phyloP scores from a whole-genome alignment of 2,113 vertebrate species.

The Synodontis membranacea region DNA sequence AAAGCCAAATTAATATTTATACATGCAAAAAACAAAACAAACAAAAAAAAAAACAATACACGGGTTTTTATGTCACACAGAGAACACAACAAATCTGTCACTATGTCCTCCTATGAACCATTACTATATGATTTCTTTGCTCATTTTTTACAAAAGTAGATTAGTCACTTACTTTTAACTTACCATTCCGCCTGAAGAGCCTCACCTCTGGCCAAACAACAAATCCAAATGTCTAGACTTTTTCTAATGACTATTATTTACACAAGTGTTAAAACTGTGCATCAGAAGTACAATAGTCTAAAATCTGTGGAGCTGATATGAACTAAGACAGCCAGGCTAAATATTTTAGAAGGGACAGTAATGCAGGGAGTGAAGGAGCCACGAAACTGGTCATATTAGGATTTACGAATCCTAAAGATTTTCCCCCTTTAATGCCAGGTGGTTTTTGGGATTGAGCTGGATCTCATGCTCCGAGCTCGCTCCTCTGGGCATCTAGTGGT shows the following conservation, averaged over 20 bases:
- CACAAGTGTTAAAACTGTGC: not conserved
- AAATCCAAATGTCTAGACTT: slow-evolving; percentile 26
- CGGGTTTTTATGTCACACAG: not conserved
- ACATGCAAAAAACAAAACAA: not conserved
- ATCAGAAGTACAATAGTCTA: not conserved
- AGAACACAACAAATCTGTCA: not conserved
- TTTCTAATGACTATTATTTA: not conserved
- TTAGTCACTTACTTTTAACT: slow-evolving; percentile 32
- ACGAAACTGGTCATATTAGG: slow-evolving; percentile 51
- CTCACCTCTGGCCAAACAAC: slow-evolving; percentile 26
- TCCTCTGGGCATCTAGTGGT: slow-evolving; percentile 32
- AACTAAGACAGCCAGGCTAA: not conserved
- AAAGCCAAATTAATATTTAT: not conserved
- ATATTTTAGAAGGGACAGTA: slow-evolving; percentile 2
- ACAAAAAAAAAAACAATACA: too few species aligned
- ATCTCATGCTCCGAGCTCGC: slow-evolving; percentile 47
- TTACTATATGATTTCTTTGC: slow-evolving; percentile 30
- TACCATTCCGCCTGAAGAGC: slow-evolving; percentile 28
- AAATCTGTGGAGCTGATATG: not conserved
- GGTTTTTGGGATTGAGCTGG: slow-evolving; percentile 34
- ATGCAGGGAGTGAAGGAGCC: slow-evolving; percentile 36
- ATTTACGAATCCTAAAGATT: slow-evolving; percentile 52
- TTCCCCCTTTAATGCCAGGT: slow-evolving; percentile 36
- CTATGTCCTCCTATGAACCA: slow-evolving; percentile 36
- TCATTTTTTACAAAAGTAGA: slow-evolving; percentile 25